Evolutionary conservation across 2,797 vertebrate species (phyloP), one percentile per base, ranked within the genome.

Genomic region (Tadarida brasiliensis): DNA sequence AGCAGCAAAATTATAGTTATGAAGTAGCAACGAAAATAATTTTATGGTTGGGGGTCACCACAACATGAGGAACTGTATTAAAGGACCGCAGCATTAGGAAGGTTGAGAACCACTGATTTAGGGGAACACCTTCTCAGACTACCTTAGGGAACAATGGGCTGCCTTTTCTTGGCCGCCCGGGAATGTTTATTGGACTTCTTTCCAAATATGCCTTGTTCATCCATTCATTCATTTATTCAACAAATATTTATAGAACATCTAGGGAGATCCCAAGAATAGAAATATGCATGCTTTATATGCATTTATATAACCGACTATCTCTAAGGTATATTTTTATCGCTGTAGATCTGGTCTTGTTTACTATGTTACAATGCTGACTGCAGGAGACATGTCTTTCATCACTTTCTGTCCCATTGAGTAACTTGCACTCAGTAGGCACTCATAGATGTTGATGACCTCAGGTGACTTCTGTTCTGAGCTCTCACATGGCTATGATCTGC

Each of bases 201-300:
- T 95, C 87, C 59, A 87, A 84, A 91, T 90, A 74, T 47, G 17
- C 10, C 22, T 95, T 87, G 54, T 78, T 96, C 65, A 71, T 94
- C 26, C 44, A 87, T 90, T 39, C 49, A 22, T 92, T 90, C 51
- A 90, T 82, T 92, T 90, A 74, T 90, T 83, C 59, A 70, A 88
- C 22, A 97, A 89, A 63, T 93, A 92, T 81, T 95, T 94, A 73
- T 51, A 94, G 84, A 86, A 76, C 28, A 92, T 54, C 44, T 76
- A 81, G 74, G 28, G 65, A 89, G 35, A 94, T 65, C 56, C 47
- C 73, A 93, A 90, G 11, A 70, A 87, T 94, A 94, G 47, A 70
- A 81, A 71, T 14, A 28, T 73, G 44, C 30, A 17, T 65, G 59
- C 61, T 89, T 63, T 91, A 54, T 35, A 68, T 80, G 51, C n/a